Evolutionary conservation across 1,140 invertebrate genomes (phyloP).

Genomic region (Rhopalosiphum maidis): DNA sequence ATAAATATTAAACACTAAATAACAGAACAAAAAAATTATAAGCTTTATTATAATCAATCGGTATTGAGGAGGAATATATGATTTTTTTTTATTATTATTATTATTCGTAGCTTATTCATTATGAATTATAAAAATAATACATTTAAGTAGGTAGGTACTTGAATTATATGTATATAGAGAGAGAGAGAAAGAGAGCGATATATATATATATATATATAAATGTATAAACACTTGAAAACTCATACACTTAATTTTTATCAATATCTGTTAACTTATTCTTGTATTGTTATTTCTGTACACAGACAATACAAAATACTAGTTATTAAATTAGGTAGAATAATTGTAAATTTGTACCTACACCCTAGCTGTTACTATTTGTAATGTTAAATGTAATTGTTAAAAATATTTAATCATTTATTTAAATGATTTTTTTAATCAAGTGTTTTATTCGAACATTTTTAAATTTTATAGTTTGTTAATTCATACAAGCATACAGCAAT

Average conservation of each 20-base stretch:
- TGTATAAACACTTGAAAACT: not conserved
- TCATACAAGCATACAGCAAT: not conserved
- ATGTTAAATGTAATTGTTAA: not conserved
- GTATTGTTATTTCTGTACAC: not conserved
- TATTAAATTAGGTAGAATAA: not conserved
- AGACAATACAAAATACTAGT: not conserved
- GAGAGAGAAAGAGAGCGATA: too few relatives aligned
- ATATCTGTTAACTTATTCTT: not conserved
- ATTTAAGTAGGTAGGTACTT: not conserved
- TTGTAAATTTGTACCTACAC: not conserved
- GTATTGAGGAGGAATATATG: not conserved
- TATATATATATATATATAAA: not conserved
- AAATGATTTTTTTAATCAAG: not conserved
- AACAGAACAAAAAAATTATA: not conserved
- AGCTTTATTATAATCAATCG: not conserved
- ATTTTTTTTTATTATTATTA: not conserved
- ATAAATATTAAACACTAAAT: not conserved
- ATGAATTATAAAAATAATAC: not conserved
- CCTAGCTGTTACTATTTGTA: not conserved
- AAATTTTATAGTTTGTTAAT: not conserved
- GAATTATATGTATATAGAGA: not conserved
- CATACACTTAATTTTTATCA: not conserved
- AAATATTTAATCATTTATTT: not conserved
- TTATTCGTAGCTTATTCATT: not conserved
- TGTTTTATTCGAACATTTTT: not conserved